These are phyloP conservation scores for Hippasteria phrygiana DNA, from an alignment of 53 echinoderm and acorn worm species.

Conservation along the genomic window DNA sequence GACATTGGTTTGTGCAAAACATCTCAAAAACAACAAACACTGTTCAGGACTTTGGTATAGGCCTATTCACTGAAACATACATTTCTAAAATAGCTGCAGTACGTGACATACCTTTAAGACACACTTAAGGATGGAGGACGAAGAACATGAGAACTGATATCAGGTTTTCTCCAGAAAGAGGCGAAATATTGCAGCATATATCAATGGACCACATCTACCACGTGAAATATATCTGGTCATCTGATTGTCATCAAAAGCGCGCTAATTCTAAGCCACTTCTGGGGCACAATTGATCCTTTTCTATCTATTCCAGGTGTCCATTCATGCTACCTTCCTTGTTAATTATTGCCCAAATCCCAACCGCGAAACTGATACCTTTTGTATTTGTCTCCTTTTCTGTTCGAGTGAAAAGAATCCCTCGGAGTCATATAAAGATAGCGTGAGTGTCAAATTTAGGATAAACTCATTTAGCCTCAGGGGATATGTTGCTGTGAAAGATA, in stretches of 20 bases:
- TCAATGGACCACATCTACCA: not conserved
- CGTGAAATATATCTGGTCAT: constrained; percentile 7
- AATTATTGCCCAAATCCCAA: not conserved
- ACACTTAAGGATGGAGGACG: too few species aligned
- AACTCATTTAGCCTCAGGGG: not conserved
- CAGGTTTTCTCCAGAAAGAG: not conserved
- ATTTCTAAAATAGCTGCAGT: too few species aligned
- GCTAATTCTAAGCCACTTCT: not conserved
- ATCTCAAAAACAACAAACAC: too few species aligned
- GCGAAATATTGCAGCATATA: not conserved
- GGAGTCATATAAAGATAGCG: not conserved
- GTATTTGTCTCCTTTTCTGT: not conserved
- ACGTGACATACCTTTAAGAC: too few species aligned
- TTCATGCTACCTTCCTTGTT: not conserved
- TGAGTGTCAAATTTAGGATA: not conserved
- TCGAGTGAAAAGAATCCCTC: not conserved
- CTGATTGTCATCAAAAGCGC: not conserved
- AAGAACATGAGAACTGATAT: not conserved
- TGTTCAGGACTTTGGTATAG: too few species aligned
- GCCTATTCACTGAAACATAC: too few species aligned
- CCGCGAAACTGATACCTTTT: not conserved
- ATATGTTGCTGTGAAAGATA: not conserved
- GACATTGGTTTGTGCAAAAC: too few species aligned
- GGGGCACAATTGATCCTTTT: constrained; percentile 5
- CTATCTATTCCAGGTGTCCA: not conserved